phyloP scores from a whole-genome alignment of 2,797 vertebrate genomes.

The Brachyalestes nurse region DNA sequence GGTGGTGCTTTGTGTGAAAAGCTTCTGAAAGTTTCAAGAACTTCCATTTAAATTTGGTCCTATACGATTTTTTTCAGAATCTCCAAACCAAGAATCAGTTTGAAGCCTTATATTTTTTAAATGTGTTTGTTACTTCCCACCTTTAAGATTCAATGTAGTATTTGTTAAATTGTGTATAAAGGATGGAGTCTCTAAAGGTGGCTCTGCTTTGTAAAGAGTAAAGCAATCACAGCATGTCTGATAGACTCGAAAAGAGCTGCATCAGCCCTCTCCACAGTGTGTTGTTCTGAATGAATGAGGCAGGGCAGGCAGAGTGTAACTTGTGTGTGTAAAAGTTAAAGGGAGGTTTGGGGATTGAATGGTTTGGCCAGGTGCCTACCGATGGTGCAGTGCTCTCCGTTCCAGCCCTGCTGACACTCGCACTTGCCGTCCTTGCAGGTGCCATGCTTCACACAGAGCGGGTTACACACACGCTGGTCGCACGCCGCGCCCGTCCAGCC shows the following conservation, averaged over 20 bases:
- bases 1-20: too few relatives aligned
- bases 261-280: slow-evolving; percentile 45
- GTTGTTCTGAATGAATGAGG: slow-evolving; percentile 14
- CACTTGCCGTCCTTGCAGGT: slow-evolving; percentile 99
- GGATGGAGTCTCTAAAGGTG: not conserved
- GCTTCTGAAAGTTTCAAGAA: too few relatives aligned
- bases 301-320: slow-evolving; percentile 18
- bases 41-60: too few relatives aligned
- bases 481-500: slow-evolving; percentile 96
- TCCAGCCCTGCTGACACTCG: slow-evolving; percentile 99
- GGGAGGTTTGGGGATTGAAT: slow-evolving; percentile 68
- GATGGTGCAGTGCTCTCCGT: slow-evolving; percentile 99
- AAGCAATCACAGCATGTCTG: not conserved
- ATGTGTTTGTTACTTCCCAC: not conserved
- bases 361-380: slow-evolving; percentile 90
- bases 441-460: slow-evolving; percentile 96
- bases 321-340: slow-evolving; percentile 11
- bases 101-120: too few relatives aligned
- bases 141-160: not conserved
- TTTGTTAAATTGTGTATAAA: not conserved
- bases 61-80: too few relatives aligned
- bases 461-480: slow-evolving; percentile 97
- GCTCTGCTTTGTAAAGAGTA: not conserved
- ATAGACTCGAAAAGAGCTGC: slow-evolving; percentile 3
- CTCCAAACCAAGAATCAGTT: too few relatives aligned